Conservation (phyloP, 2,888 invertebrate genomes). For the Octonoba sinensis region DNA sequence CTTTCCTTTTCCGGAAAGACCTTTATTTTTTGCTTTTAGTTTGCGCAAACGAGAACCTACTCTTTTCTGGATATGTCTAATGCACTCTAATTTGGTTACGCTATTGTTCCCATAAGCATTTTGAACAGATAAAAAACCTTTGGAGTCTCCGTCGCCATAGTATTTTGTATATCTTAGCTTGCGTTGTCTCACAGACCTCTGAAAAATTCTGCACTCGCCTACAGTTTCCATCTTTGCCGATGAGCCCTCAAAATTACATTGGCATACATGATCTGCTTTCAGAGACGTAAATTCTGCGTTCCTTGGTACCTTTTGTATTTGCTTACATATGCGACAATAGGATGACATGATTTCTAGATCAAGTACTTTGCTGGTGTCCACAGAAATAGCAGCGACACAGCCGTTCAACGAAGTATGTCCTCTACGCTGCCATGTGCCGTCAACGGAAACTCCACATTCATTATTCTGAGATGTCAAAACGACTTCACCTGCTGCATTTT, state of each 20-base stretch:
- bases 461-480: no score
- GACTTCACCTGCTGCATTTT: conserved; percentile 12
- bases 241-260: not conserved
- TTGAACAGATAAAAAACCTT: no score
- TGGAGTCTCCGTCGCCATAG: no score
- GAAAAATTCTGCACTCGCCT: conserved; percentile 22
- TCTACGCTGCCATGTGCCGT: conserved; percentile 23
- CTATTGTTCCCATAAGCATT: no score
- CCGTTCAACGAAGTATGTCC: conserved; percentile 38
- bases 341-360: conserved; percentile 18
- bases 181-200: not conserved
- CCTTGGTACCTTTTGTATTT: not conserved
- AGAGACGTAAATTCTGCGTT: not conserved
- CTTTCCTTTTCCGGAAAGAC: no score
- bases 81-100: no score
- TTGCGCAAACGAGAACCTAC: no score
- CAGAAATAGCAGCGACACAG: conserved; percentile 13
- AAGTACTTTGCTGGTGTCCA: conserved; percentile 20
- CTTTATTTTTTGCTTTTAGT: no score
- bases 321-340: conserved; percentile 7
- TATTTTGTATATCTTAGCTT: no score
- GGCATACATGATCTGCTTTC: not conserved
- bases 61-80: no score
- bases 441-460: conserved; percentile 31
- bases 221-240: conserved; percentile 15